Evolutionary conservation across 2,113 vertebrate species (phyloP).

Genomic region (Cavia porcellus): DNA sequence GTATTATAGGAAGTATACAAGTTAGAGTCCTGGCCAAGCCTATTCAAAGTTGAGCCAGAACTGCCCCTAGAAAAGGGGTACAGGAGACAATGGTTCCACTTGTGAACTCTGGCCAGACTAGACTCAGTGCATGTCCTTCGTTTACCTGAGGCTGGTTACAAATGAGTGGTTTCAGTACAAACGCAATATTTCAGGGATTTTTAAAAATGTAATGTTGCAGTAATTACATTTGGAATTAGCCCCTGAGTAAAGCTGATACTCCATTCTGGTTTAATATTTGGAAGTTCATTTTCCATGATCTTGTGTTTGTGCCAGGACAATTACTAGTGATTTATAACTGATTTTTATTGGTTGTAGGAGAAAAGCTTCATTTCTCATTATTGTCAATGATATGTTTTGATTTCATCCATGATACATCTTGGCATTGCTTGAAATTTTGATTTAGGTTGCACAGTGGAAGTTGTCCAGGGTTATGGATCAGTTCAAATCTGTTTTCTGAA

Average conservation of each 20-base stretch:
- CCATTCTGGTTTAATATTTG: slow-evolving; percentile 63
- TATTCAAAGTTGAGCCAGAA: neutral
- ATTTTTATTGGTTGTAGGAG: slow-evolving; percentile 62
- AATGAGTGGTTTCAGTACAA: slow-evolving; percentile 55
- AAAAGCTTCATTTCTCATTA: slow-evolving; percentile 69
- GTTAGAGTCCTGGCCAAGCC: neutral
- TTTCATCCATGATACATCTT: slow-evolving; percentile 70
- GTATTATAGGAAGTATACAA: neutral
- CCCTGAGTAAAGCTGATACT: slow-evolving; percentile 34
- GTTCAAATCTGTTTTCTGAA: slow-evolving; percentile 64
- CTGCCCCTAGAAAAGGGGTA: neutral
- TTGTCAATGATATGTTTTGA: slow-evolving; percentile 62
- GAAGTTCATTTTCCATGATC: slow-evolving; percentile 54
- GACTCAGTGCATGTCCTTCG: slow-evolving; percentile 45
- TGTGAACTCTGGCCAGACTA: neutral
- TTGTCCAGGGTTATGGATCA: slow-evolving; percentile 59
- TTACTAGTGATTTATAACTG: slow-evolving; percentile 69
- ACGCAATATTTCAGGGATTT: slow-evolving; percentile 32
- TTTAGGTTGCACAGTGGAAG: slow-evolving; percentile 72
- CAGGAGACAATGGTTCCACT: neutral
- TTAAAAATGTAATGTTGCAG: neutral
- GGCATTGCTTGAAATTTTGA: slow-evolving; percentile 69
- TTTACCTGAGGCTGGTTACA: slow-evolving; percentile 68
- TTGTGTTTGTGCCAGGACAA: slow-evolving; percentile 54
- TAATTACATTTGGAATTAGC: slow-evolving; percentile 69